Evolutionary conservation across 2,888 invertebrate species (phyloP).

Genomic region (Platypus cylindrus): DNA sequence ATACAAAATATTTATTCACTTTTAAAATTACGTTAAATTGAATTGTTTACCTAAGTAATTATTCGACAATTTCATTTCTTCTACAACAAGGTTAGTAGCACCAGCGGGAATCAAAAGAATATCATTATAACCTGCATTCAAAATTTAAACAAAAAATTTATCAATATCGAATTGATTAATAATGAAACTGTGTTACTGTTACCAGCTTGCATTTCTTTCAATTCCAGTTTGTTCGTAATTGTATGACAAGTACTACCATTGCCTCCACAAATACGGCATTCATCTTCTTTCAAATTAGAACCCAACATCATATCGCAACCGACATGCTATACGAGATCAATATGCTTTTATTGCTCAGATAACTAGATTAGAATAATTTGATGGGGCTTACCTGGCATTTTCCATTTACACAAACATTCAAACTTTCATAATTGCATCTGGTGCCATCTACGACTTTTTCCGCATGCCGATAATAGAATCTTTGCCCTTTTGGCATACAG

Average conservation of each 20-base stretch:
- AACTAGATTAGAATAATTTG: not conserved
- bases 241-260: constrained; percentile 81
- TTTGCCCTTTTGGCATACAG: constrained; percentile 84
- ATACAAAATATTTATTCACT: too few species aligned
- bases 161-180: too few species aligned
- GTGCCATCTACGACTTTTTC: constrained; percentile 75
- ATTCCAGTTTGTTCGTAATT: constrained; percentile 54
- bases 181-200: too few species aligned
- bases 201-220: constrained; percentile 64
- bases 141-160: too few species aligned
- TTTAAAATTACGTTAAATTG: too few species aligned
- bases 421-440: constrained; percentile 64
- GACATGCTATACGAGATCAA: constrained; percentile 49
- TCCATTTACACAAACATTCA: constrained; percentile 91
- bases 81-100: constrained; percentile 77
- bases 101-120: constrained; percentile 82
- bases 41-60: constrained; percentile 81
- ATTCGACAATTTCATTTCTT: constrained; percentile 67
- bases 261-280: constrained; percentile 86
- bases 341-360: not conserved
- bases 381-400: constrained; percentile 63
- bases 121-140: constrained; percentile 72
- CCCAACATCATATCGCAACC: constrained; percentile 94
- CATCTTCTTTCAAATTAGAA: constrained; percentile 74
- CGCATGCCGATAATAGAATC: constrained; percentile 82